Evolutionary conservation across 2,113 vertebrate species (phyloP).

Genomic region (Cyanoramphus novaezelandiae): DNA sequence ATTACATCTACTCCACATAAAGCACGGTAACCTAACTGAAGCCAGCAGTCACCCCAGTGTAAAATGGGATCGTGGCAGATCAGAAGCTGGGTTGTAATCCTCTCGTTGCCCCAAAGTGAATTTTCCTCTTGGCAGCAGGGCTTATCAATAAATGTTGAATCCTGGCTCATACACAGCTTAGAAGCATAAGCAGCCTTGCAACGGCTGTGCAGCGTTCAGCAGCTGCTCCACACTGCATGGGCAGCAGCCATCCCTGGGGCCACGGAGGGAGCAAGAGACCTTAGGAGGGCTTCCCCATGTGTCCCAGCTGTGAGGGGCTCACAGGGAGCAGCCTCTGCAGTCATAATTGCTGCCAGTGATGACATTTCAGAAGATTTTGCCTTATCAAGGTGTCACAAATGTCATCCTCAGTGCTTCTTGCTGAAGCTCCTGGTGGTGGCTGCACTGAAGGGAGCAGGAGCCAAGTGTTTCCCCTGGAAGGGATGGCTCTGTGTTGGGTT

Average conservation of each 20-base stretch:
- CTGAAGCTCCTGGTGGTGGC: background rate
- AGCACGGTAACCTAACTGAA: background rate
- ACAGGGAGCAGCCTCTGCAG: background rate
- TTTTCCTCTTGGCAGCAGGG: conserved; percentile 12
- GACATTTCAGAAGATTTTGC: background rate
- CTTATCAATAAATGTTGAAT: background rate
- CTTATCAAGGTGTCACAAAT: background rate
- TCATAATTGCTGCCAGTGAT: background rate
- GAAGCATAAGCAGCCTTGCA: background rate
- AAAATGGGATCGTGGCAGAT: background rate
- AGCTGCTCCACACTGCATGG: accelerated
- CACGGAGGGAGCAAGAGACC: accelerated
- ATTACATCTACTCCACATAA: conserved; percentile 23
- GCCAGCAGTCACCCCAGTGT: background rate
- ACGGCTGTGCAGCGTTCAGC: accelerated
- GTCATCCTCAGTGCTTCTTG: accelerated
- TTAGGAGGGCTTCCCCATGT: accelerated
- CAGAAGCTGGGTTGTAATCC: conserved; percentile 46
- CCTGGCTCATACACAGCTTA: accelerated
- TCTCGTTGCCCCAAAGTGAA: conserved; percentile 29
- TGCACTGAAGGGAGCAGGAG: background rate
- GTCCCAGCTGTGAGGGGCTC: accelerated
- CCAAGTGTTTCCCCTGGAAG: background rate
- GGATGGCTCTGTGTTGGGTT: background rate
- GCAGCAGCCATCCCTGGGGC: accelerated